Percentiles rank a stretch among this genome's conserved stretches.
Conservation (phyloP, 2,888 invertebrate species). For the Protophormia terraenovae region DNA sequence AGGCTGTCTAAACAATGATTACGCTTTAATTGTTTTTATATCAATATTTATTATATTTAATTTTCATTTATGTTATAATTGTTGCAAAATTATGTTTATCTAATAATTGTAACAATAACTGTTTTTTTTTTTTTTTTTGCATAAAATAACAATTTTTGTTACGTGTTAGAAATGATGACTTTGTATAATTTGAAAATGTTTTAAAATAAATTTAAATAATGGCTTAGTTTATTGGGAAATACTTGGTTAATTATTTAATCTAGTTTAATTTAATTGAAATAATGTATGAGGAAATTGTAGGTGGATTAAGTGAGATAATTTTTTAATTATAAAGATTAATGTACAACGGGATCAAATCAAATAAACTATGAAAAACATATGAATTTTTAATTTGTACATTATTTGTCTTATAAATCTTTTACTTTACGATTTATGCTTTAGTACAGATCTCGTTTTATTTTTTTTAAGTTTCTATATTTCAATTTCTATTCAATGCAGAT, state of each 20-base stretch:
- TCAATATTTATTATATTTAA: not conserved
- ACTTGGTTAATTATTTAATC: not conserved
- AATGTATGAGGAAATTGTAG: too few relatives aligned
- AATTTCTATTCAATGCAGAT: too few relatives aligned
- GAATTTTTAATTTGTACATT: too few relatives aligned
- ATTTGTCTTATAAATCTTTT: too few relatives aligned
- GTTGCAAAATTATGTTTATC: conserved; percentile 25
- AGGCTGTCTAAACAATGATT: conserved; percentile 31
- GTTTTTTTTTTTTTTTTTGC: not conserved
- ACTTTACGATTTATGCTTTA: too few relatives aligned
- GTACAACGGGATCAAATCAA: too few relatives aligned
- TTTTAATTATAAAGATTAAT: too few relatives aligned
- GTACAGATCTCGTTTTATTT: too few relatives aligned
- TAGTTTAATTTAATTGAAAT: not conserved
- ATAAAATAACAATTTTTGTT: not conserved
- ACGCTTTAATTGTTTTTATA: conserved; percentile 34
- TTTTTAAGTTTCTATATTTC: too few relatives aligned
- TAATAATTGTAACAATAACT: not conserved
- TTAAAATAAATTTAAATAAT: not conserved
- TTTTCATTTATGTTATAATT: not conserved
- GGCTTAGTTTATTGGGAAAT: not conserved
- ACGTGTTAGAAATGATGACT: conserved; percentile 7
- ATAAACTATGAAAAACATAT: too few relatives aligned
- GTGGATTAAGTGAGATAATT: too few relatives aligned
- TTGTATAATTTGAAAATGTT: not conserved